Base-by-base conservation (phyloP, 2,888 invertebrate species). In the Alcis repandata region DNA sequence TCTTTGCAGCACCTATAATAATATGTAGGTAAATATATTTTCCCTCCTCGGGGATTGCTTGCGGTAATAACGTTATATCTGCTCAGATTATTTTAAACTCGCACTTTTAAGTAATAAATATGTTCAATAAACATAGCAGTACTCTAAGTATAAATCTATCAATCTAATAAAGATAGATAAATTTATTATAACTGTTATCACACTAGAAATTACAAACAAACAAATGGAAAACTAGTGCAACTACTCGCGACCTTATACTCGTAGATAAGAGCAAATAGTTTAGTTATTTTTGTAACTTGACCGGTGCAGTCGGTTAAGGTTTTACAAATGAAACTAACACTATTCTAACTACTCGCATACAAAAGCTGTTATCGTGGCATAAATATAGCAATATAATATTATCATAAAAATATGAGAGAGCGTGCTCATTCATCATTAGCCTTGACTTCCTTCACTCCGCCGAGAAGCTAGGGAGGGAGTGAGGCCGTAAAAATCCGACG, bases 361-460 rank as follows among this genome's bases (percentile, higher is more conserved):
- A 59, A 52, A 36, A 20, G 11, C 45, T 43, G 20, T 49, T 45
- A 60, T 56, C 59, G 36, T 20, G 13, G 56, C n/a, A 65, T 51
- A 65, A 27, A 65, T 60, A 56, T 51, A 59, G 45, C 49, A 53
- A 59, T 64, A 63, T 52, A 63, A 53, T 53, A 64, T 52, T 65
- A 51, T 36, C 48, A 45, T 64, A 69, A 70, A 61, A 67, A 64
- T 65, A 88, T 85, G 78, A 86, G 82, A 87, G 87, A 83, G 83
- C 84, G 75, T 76, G 78, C 72, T 79, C 87, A 87, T 91, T 87
- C 83, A 90, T 91, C 90, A 90, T 83, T 79, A 77, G 73, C 79
- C 76, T 85, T 79, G 84, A 85, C 83, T 87, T 81, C 81, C 85
- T 87, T 85, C 80, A 83, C 68, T 65, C 70, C 63, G 72, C 70